A percentile compares a stretch with the other conserved stretches of the same genome.
Evolutionary conservation across 2,113 vertebrate species (phyloP).

Genomic region (Martes martes): DNA sequence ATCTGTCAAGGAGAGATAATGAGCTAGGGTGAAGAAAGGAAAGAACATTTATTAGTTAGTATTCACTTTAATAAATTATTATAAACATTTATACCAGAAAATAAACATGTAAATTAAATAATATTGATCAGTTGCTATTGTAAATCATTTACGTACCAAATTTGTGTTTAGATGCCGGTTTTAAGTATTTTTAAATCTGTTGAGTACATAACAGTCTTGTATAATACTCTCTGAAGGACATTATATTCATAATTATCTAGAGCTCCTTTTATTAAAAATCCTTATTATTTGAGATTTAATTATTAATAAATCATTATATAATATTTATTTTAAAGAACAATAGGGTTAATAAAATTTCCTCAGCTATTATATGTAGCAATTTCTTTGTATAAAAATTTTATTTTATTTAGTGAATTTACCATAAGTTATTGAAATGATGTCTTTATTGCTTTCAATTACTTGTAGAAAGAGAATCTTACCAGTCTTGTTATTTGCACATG

Average conservation of each 20-base stretch:
- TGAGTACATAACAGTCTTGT: not conserved
- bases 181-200: not conserved
- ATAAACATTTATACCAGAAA: not conserved
- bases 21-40: not conserved
- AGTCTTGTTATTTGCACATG: constrained; percentile 69
- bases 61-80: not conserved
- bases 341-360: not conserved
- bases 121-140: not conserved
- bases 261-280: not conserved
- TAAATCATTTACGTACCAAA: not conserved
- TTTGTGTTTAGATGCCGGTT: not conserved
- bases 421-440: not conserved
- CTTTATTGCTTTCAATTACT: constrained; percentile 34
- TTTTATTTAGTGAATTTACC: not conserved
- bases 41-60: not conserved
- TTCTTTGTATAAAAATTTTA: not conserved
- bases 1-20: not conserved
- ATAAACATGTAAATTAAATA: not conserved
- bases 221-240: not conserved
- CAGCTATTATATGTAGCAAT: not conserved
- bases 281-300: not conserved
- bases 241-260: not conserved
- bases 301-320: not conserved
- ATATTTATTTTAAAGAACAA: not conserved
- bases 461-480: not conserved